A percentile compares a stretch with the other conserved stretches of the same genome.
Conservation (phyloP, 2,888 invertebrate species). For the Saturnia japonica region DNA sequence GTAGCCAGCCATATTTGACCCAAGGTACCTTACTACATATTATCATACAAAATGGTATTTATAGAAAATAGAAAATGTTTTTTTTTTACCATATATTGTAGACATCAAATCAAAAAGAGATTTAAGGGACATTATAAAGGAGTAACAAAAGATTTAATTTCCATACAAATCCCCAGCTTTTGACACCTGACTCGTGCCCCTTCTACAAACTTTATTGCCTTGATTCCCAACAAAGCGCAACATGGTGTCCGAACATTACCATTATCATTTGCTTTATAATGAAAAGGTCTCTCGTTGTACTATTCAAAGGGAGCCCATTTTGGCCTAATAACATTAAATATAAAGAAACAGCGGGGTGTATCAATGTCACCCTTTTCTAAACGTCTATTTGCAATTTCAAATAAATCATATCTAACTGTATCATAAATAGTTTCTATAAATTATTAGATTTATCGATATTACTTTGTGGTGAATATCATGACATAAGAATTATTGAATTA, state of each 20-base stretch:
- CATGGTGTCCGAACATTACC: conserved; percentile 73
- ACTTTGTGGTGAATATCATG: conserved; percentile 7
- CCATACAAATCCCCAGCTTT: conserved; percentile 23
- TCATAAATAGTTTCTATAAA: conserved; percentile 17
- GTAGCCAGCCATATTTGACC: no score
- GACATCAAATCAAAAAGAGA: conserved; percentile 10
- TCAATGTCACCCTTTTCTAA: conserved; percentile 74
- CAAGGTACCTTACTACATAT: no score
- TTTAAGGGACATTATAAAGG: conserved; percentile 4
- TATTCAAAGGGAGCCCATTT: conserved; percentile 68
- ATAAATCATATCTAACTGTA: conserved; percentile 38
- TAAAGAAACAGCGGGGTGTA: conserved; percentile 77
- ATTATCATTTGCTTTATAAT: conserved; percentile 78
- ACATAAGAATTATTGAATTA: conserved; percentile 7
- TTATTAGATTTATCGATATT: conserved; percentile 17
- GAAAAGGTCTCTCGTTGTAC: conserved; percentile 62
- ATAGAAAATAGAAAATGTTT: background rate
- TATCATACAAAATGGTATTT: background rate
- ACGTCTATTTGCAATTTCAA: conserved; percentile 50
- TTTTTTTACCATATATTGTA: conserved; percentile 7
- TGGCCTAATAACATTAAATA: conserved; percentile 72
- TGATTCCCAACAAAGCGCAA: conserved; percentile 61
- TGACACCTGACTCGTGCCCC: conserved; percentile 30
- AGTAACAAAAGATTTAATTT: conserved; percentile 12
- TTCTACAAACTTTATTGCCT: conserved; percentile 42